These are phyloP conservation scores for Sesamia inferens DNA, from an alignment of 2,888 invertebrate species.

Conservation along the genomic window DNA sequence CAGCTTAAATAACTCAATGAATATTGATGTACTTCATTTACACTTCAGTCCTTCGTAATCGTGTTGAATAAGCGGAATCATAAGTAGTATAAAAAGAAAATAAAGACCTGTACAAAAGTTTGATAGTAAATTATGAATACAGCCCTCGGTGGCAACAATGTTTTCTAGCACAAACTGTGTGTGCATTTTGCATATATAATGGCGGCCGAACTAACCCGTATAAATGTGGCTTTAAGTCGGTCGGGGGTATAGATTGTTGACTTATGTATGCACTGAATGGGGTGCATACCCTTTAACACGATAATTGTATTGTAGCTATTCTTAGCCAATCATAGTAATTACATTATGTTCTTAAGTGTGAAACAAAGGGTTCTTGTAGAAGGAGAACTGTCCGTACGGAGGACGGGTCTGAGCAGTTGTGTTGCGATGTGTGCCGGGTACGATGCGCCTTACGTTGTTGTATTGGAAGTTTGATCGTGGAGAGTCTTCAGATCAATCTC, in stretches of 20 bases:
- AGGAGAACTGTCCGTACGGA: too few relatives aligned
- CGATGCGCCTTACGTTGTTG: too few relatives aligned
- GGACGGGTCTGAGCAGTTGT: too few relatives aligned
- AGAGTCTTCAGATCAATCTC: too few relatives aligned
- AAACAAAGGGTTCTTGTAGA: neutral
- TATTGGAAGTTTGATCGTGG: too few relatives aligned
- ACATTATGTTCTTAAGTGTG: neutral
- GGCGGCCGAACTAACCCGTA: conserved; percentile 16
- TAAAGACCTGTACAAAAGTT: neutral
- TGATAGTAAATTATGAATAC: neutral
- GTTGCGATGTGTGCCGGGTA: too few relatives aligned
- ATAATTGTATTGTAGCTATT: conserved; percentile 2
- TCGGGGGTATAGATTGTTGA: conserved; percentile 3
- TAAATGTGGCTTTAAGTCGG: conserved; percentile 20
- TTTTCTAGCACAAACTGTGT: neutral
- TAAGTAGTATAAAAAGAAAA: neutral
- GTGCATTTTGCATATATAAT: conserved; percentile 5
- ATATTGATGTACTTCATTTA: too few relatives aligned
- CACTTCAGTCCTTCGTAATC: neutral
- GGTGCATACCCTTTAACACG: conserved; percentile 20
- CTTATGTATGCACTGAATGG: conserved; percentile 22
- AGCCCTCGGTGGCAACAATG: neutral
- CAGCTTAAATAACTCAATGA: too few relatives aligned
- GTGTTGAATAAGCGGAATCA: neutral
- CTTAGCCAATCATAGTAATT: neutral